Evolutionary conservation across 2,113 vertebrate genomes (phyloP).

Genomic region (Oncorhynchus nerka): DNA sequence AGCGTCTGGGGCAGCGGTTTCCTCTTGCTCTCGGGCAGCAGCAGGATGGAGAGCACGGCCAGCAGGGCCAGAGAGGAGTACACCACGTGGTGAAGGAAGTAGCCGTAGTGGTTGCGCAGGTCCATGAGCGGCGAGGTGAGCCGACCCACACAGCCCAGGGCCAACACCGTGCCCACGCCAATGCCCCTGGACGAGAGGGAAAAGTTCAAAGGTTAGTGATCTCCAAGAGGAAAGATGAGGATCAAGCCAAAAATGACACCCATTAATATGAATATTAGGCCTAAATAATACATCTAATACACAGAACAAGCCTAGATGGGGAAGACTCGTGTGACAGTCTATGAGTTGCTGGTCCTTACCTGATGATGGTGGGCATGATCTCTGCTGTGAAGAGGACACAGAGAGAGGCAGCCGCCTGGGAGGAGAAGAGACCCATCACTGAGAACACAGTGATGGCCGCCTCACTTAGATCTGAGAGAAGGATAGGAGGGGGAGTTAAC

Average conservation of each 20-base stretch:
- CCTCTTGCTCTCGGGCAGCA: constrained; percentile 88
- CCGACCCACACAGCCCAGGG: constrained; percentile 81
- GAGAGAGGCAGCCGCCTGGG: constrained; percentile 82
- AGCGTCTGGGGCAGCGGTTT: constrained; percentile 86
- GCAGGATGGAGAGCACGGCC: constrained; percentile 87
- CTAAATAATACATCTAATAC: background rate
- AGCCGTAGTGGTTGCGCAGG: constrained; percentile 84
- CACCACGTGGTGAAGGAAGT: constrained; percentile 88
- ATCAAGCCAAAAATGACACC: background rate
- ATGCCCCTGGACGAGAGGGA: constrained; percentile 68
- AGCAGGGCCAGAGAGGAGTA: constrained; percentile 85
- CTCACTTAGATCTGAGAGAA: constrained; percentile 80
- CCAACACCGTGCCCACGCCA: constrained; percentile 77
- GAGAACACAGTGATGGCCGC: constrained; percentile 83
- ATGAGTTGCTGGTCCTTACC: constrained; percentile 60
- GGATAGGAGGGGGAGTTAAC: background rate
- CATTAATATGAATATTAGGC: background rate
- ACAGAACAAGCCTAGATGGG: background rate
- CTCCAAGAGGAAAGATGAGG: background rate
- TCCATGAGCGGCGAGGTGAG: constrained; percentile 85
- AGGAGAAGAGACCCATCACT: constrained; percentile 84
- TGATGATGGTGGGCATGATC: constrained; percentile 86
- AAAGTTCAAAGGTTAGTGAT: background rate
- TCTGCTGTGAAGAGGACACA: constrained; percentile 85
- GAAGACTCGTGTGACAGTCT: background rate